Evolutionary conservation across 1,140 invertebrate genomes (phyloP), one percentile per base, ranked within the genome.

Genomic region (Calycopis cecrops): DNA sequence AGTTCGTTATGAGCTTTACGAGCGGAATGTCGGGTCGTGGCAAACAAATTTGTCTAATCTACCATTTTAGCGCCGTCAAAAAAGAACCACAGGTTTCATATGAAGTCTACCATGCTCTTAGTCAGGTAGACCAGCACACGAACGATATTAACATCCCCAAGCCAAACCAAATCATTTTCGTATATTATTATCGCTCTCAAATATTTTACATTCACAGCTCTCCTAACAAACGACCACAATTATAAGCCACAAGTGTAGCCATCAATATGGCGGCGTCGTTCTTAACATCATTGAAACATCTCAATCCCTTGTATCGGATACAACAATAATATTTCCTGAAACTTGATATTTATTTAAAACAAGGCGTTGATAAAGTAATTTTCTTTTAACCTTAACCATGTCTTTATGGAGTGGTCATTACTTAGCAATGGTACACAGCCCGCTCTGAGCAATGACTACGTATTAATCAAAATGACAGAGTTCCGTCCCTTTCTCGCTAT

Each of bases 391-490:
- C 84, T 85, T 87, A 84, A 87, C 81, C 84, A 79, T 87, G 81
- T 87, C 81, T 87, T 87, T 84, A 87, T 87, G 84, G 84, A 87
- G 76, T 81, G 84, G 84, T 81, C 81, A 87, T 87, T 87, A 87
- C 82, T 85, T 87, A 87, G 80, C 79, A 85, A 84, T 84, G 82
- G 82, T 85, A 85, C 82, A 84, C 77, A 85, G 84, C 72, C 76
- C 79, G 80, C 82, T 79, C 78, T 88, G 87, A 88, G 85, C 79
- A 88, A 88, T 88, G 82, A 76, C 83, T 78, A 61, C 67, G 67
- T 80, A 88, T 88, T 88, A 87, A 88, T 88, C 87, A 88, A 88
- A 88, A 88, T 86, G 87, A 79, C 80, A 83, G 85, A 74, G 73
- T 65, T 69, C 73, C 68, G 55, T 88, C 82, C 72, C 82, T 51